These are phyloP conservation scores for Karalla daura DNA, from an alignment of 2,797 vertebrate species.

Conservation along the genomic window DNA sequence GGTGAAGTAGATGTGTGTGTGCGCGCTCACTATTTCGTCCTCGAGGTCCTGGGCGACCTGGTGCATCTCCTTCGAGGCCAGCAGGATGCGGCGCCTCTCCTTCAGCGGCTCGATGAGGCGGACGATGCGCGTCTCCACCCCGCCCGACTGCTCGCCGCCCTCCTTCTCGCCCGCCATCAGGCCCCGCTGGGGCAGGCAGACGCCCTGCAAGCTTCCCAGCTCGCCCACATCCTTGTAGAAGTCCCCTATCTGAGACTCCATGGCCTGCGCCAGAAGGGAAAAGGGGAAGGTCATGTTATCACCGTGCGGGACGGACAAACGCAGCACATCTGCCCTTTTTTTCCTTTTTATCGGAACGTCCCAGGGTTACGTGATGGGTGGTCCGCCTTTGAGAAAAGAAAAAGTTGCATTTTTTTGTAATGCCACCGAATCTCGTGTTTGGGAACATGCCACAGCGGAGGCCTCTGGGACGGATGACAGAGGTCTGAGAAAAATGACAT, in stretches of 20 bases:
- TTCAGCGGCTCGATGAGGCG: slow-evolving; percentile 94
- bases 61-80: slow-evolving; percentile 95
- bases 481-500: slow-evolving; percentile 37
- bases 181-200: slow-evolving; percentile 84
- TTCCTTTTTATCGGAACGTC: slow-evolving; percentile 38
- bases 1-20: too few relatives aligned
- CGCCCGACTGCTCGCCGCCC: slow-evolving; percentile 83
- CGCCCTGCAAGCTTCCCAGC: slow-evolving; percentile 85
- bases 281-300: slow-evolving; percentile 57
- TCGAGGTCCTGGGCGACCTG: slow-evolving; percentile 95
- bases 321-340: slow-evolving; percentile 48
- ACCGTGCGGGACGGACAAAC: slow-evolving; percentile 37
- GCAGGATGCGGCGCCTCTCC: slow-evolving; percentile 90
- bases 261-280: slow-evolving; percentile 82
- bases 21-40: slow-evolving; percentile 90
- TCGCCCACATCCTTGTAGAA: slow-evolving; percentile 91
- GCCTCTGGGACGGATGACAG: slow-evolving; percentile 24
- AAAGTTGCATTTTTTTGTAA: slow-evolving; percentile 56
- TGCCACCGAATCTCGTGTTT: slow-evolving; percentile 41
- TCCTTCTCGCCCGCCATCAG: slow-evolving; percentile 80
- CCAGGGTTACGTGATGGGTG: slow-evolving; percentile 55
- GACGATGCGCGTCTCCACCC: slow-evolving; percentile 90
- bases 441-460: slow-evolving; percentile 6
- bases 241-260: slow-evolving; percentile 94
- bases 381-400: slow-evolving; percentile 32